These are phyloP conservation scores for Cecidostiba fungosa DNA, from an alignment of 2,888 invertebrate genomes.

Conservation along the genomic window DNA sequence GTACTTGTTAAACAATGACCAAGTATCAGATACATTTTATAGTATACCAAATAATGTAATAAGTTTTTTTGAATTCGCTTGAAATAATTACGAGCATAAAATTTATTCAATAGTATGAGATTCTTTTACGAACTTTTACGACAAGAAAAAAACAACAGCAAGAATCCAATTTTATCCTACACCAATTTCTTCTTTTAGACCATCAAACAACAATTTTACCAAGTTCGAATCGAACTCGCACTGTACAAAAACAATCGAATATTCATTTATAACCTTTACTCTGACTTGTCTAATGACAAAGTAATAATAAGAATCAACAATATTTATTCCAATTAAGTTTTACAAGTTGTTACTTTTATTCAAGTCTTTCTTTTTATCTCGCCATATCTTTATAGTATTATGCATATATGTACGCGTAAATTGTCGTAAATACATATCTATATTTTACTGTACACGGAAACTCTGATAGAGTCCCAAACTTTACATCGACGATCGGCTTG, in stretches of 20 bases:
- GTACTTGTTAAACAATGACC: neutral
- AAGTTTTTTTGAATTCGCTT: neutral
- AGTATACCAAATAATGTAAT: neutral
- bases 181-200: conserved; percentile 35
- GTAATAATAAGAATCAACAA: conserved; percentile 72
- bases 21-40: neutral
- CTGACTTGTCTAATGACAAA: conserved; percentile 51
- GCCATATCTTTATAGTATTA: conserved; percentile 69
- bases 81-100: conserved; percentile 34
- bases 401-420: conserved; percentile 71
- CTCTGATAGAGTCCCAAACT: conserved; percentile 68
- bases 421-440: conserved; percentile 71
- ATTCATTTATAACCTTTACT: conserved; percentile 41
- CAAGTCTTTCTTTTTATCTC: conserved; percentile 63
- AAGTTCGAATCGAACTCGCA: conserved; percentile 68
- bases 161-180: conserved; percentile 14
- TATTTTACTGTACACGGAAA: conserved; percentile 77
- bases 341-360: conserved; percentile 43
- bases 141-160: conserved; percentile 9
- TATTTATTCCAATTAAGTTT: conserved; percentile 66
- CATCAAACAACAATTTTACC: conserved; percentile 60
- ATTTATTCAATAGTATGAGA: conserved; percentile 10
- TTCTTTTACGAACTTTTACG: neutral
- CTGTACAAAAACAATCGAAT: conserved; percentile 69
- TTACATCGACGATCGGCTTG: conserved; percentile 45